phyloP scores from a whole-genome alignment of 2,797 vertebrate genomes.

The Lepus townsendii region DNA sequence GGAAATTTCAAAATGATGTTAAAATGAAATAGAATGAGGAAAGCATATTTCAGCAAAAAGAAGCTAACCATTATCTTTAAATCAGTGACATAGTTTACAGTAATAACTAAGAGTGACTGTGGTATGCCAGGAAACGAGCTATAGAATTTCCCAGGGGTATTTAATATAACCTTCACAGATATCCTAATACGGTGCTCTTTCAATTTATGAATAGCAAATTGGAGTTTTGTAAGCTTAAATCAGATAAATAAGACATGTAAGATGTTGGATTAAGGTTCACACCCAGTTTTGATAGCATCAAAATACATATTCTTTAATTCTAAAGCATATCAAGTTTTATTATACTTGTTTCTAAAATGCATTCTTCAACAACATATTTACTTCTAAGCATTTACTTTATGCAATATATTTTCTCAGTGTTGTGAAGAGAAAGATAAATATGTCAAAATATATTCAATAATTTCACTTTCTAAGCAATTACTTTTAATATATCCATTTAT shows the following conservation, averaged over 20 bases:
- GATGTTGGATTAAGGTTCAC: neutral
- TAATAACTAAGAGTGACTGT: neutral
- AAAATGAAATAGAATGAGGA: neutral
- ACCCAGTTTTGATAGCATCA: neutral
- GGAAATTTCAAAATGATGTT: neutral
- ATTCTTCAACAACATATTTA: neutral
- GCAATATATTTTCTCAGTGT: neutral
- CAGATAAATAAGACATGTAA: neutral
- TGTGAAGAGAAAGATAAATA: constrained; percentile 28
- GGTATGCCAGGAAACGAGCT: neutral
- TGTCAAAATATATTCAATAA: constrained; percentile 5
- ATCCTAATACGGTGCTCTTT: neutral
- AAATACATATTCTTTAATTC: neutral
- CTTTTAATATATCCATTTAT: neutral
- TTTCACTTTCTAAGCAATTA: constrained; percentile 17
- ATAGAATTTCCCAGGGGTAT: neutral
- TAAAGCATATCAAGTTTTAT: neutral
- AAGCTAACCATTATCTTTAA: neutral
- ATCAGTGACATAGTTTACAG: neutral
- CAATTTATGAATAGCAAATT: neutral
- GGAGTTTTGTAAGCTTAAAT: neutral
- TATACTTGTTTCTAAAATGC: neutral
- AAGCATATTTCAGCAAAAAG: neutral
- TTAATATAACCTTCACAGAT: constrained; percentile 22
- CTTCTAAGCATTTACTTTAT: neutral